Percentiles rank a stretch among this genome's conserved stretches.
Conservation (phyloP, 30 jellyfish, hydroid and myxozoan species). For the Sanderia malayensis region DNA sequence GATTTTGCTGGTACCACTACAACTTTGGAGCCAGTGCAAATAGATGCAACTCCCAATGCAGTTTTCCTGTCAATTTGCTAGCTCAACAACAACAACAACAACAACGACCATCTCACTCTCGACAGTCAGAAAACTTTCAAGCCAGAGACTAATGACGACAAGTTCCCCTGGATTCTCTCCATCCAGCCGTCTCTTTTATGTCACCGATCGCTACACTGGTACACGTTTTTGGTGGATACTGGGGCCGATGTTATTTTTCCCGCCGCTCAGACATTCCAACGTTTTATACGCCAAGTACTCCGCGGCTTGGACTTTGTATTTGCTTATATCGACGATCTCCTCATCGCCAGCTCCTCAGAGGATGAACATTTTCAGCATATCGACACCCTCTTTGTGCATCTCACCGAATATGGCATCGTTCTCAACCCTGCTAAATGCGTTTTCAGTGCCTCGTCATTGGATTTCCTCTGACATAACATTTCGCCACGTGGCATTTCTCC, state of each 20-base stretch:
- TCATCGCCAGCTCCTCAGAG: constrained; percentile 10
- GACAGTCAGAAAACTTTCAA: too few relatives aligned
- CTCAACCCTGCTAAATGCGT: constrained; percentile 29
- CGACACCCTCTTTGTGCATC: constrained; percentile 15
- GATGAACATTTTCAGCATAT: constrained; percentile 23
- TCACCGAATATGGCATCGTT: constrained; percentile 17
- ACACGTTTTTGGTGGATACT: constrained; percentile 4
- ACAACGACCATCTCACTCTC: too few relatives aligned
- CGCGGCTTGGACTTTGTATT: constrained; percentile 16
- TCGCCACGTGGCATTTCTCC: constrained; percentile 9
- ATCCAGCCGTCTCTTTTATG: too few relatives aligned
- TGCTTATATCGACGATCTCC: constrained; percentile 33
- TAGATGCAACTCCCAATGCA: too few relatives aligned
- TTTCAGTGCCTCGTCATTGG: background rate
- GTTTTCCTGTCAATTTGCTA: too few relatives aligned
- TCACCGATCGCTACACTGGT: too few relatives aligned
- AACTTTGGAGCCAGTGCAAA: too few relatives aligned
- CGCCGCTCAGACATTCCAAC: constrained; percentile 49
- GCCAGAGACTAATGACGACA: too few relatives aligned
- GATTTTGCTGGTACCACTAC: too few relatives aligned
- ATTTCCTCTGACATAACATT: constrained; percentile 30
- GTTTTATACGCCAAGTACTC: constrained; percentile 20
- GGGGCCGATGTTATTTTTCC: too few relatives aligned
- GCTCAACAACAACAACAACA: too few relatives aligned
- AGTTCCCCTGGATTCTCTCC: too few relatives aligned